Conservation (phyloP, 2,113 vertebrate species). For the Microtus ochrogaster region DNA sequence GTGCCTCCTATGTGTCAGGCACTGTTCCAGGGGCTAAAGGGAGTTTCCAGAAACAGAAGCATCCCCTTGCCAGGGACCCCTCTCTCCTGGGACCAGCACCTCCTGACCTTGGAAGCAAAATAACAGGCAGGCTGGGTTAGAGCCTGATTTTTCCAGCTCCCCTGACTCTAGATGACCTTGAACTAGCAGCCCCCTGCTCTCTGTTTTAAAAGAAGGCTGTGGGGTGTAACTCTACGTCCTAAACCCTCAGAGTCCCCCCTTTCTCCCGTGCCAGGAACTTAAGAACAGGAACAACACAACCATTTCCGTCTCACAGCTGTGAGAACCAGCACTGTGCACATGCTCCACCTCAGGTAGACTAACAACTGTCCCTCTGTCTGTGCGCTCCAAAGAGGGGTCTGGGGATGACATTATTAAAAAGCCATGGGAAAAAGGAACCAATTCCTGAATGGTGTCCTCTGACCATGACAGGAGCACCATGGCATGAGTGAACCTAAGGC, state of each 20-base stretch:
- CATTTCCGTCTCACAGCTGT: not conserved
- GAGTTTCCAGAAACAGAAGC: not conserved
- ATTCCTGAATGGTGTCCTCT: not conserved
- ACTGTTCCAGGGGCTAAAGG: not conserved
- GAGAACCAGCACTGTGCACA: not conserved
- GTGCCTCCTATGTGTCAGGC: not conserved
- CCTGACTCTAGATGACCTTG: constrained; percentile 43
- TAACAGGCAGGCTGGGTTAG: not conserved
- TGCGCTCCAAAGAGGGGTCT: constrained; percentile 25
- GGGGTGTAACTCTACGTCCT: not conserved
- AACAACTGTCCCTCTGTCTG: not conserved
- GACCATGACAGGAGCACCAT: no score
- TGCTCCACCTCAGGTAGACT: constrained; percentile 19
- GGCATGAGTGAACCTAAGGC: not conserved
- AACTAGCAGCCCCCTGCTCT: not conserved
- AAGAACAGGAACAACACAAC: not conserved
- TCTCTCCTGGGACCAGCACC: not conserved
- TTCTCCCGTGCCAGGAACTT: constrained; percentile 49
- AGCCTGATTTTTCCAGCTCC: not conserved
- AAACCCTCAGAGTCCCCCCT: not conserved
- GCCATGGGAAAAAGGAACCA: not conserved
- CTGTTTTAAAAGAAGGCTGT: constrained; percentile 8
- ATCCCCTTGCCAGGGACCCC: not conserved
- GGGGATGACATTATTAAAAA: not conserved
- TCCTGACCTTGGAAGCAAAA: not conserved